Evolutionary conservation across 2,113 vertebrate species (phyloP).

Genomic region (Peromyscus maniculatus): DNA sequence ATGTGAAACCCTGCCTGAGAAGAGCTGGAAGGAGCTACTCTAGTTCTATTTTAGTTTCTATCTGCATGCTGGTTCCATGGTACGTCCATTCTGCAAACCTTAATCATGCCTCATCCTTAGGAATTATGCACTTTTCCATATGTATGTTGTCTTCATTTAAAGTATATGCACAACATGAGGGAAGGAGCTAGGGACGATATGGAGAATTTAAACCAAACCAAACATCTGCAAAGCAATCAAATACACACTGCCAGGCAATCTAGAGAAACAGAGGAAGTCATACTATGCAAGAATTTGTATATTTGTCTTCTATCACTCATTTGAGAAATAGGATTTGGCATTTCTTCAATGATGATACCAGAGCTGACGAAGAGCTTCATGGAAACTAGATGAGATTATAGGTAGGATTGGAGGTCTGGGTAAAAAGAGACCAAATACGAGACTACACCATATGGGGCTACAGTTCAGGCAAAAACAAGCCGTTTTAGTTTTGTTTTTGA

Average conservation of each 20-base stretch:
- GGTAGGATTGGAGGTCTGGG: neutral
- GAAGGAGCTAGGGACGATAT: neutral
- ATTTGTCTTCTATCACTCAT: conserved; percentile 25
- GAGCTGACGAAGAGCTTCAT: neutral
- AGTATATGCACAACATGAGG: conserved; percentile 26
- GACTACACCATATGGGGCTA: neutral
- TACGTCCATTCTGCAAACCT: neutral
- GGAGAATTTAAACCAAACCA: conserved; percentile 44
- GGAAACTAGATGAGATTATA: conserved; percentile 1
- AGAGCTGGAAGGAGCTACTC: neutral
- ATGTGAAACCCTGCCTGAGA: neutral
- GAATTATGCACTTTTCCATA: neutral
- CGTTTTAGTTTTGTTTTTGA: neutral
- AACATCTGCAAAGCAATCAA: neutral
- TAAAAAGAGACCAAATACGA: neutral
- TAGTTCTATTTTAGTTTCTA: neutral
- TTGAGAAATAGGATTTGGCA: neutral
- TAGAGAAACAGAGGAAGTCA: neutral
- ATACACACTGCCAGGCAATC: neutral
- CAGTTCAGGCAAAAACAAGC: neutral
- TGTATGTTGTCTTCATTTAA: neutral
- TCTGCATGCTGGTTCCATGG: neutral
- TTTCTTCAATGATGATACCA: conserved; percentile 37
- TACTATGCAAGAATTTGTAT: neutral
- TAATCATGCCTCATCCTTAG: neutral